Evolutionary conservation across 2,113 vertebrate species (phyloP).

Genomic region (Nanorana parkeri): DNA sequence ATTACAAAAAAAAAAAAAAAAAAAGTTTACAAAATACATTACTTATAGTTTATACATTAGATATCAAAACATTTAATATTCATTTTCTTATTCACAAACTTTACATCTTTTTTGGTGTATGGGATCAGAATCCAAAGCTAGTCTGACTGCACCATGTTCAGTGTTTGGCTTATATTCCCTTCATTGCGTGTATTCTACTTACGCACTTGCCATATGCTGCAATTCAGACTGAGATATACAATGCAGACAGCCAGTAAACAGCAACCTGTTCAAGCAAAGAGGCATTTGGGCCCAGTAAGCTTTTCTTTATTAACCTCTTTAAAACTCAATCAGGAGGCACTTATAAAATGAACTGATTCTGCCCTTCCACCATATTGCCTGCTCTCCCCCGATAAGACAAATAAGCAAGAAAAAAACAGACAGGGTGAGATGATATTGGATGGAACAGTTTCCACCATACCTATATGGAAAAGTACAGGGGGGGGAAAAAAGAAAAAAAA

Average conservation of each 20-base stretch:
- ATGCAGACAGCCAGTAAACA: not conserved
- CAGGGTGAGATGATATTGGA: not conserved
- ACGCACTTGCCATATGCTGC: not conserved
- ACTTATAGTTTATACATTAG: constrained; percentile 17
- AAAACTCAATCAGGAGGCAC: constrained; percentile 26
- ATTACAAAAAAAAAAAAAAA: not conserved
- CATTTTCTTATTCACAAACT: not conserved
- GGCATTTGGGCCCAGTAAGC: not conserved
- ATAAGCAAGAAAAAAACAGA: not conserved
- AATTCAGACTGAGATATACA: not conserved
- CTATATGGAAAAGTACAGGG: not conserved
- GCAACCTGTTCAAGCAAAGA: not conserved
- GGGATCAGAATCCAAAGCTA: constrained; percentile 3
- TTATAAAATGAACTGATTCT: not conserved
- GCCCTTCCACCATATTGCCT: not conserved
- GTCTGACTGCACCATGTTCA: not conserved
- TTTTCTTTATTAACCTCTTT: not conserved
- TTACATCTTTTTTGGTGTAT: not conserved
- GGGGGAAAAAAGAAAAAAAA: not conserved
- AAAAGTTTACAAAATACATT: constrained; percentile 39
- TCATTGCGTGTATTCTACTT: constrained; percentile 18
- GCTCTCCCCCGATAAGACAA: not conserved
- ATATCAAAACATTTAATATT: not conserved
- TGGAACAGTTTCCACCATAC: not conserved
- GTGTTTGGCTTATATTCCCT: constrained; percentile 16